Evolutionary conservation across 2,888 invertebrate species (phyloP).

Genomic region (Mimumesa dahlbomi): DNA sequence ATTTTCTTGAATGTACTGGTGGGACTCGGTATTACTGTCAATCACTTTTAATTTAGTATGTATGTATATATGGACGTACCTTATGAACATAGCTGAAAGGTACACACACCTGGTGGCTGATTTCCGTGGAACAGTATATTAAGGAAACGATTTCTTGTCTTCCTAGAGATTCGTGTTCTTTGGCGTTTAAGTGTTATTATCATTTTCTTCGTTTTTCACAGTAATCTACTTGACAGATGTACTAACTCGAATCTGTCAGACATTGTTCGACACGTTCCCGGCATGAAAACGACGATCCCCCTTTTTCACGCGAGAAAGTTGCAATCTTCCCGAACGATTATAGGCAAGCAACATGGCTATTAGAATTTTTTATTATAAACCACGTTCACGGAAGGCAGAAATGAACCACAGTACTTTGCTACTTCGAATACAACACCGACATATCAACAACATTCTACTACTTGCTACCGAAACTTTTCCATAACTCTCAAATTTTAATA

Average conservation of each 20-base stretch:
- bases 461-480: background rate
- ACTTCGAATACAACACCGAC: background rate
- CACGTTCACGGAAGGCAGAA: conserved; percentile 10
- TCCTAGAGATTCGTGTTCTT: background rate
- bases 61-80: background rate
- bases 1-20: too few species aligned
- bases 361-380: conserved; percentile 11
- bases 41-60: too few species aligned
- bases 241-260: conserved; percentile 1
- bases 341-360: conserved; percentile 17
- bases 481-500: background rate
- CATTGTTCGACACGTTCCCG: conserved; percentile 4
- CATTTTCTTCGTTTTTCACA: conserved; percentile 3
- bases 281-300: conserved; percentile 22
- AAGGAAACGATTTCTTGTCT: conserved; percentile 19
- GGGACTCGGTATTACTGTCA: too few species aligned
- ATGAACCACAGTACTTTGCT: conserved; percentile 5
- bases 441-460: background rate
- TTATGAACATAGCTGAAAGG: conserved; percentile 26
- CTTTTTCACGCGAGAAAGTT: conserved; percentile 26
- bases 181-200: background rate
- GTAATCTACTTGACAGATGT: conserved; percentile 19
- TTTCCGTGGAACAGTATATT: conserved; percentile 13
- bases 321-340: conserved; percentile 23
- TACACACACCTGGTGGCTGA: conserved; percentile 1